Evolutionary conservation across 2,113 vertebrate species (phyloP), one percentile per base, ranked within the genome.

Genomic region (Myanophis thanlyinensis): DNA sequence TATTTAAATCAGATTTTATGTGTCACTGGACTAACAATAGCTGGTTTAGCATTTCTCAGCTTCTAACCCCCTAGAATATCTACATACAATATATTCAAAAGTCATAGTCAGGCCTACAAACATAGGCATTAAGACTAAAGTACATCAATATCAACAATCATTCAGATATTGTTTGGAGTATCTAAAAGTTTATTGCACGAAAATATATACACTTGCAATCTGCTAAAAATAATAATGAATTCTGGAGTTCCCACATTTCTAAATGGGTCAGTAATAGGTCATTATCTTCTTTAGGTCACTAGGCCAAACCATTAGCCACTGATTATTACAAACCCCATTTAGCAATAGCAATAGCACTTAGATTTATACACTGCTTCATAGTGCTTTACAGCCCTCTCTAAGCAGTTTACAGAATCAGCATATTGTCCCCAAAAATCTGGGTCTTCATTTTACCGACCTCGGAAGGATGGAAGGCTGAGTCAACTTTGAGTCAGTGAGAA

Each of bases 1-100:
- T 46, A 62, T 89, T 47, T 85, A 25, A 22, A 44, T 23, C 35
- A 80, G 8, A 80, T 96, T 94, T 94, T 89, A 89, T 92, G 44
- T 20, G 22, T 85, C 52, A 85, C 44, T 89, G 52, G 52, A 89
- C 23, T 89, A 67, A 87, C 35, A 94, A 89, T 5, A 93, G 67
- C 93, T 94, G 86, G 12, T 51, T 95, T 95, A 95, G 40, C 92
- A 59, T 94, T 89, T 92, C 93, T 93, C 90, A 85, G 92, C 90
- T n/a, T n/a, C 44, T 23, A 52, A 94, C 87, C 40, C 86, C 95
- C 89, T 93, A 89, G 56, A 30, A 95, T 95, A 93, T 93, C 93
- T 92, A 35, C 46, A 51, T 93, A 44, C 35, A 80, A 3, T 44
- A 89, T 85, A 87, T 90, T 90, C 40, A 90, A 62, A 87, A 85